Evolutionary conservation across 2,888 invertebrate species (phyloP), one percentile per base, ranked within the genome.

Genomic region (Spodoptera littoralis): DNA sequence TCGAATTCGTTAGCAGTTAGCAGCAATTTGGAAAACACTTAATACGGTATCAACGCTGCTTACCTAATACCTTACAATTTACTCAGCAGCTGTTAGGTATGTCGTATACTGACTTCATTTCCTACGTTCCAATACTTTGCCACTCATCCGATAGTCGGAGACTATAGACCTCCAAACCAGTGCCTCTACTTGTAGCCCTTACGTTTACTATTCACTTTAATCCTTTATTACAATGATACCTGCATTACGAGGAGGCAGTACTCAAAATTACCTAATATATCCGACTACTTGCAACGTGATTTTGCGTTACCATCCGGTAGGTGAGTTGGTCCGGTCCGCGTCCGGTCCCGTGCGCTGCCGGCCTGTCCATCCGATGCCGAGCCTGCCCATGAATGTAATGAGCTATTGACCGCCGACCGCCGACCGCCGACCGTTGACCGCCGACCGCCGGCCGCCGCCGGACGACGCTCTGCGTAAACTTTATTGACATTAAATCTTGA

Each of bases 401-500:
- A 5, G 30, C 30, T 77, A 82, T 84, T 81, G 77, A 82, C 77
- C 82, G 59, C 36, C 51, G 42, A 30, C 18, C 50, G 9, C 8
- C 61, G 58, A n/a, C n/a, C n/a, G n/a, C n/a, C n/a, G n/a, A n/a
- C n/a, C n/a, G n/a, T n/a, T n/a, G n/a, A n/a, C n/a, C n/a, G 79
- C 67, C 74, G 53, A 24, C 47, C 46, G 59, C 36, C 51, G 42
- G 41, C 18, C 50, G 9, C 8, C 61, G 58, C 46, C 46, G 56
- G 30, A 44, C 42, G 18, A 45, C 36, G n/a, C 46, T 54, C 51
- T 60, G 75, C 78, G 74, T 84, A 49, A 77, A 80, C 76, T 84
- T 87, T 86, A 86, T 83, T 80, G 84, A 76, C 81, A 80, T 81
- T 85, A 82, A 85, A 87, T 83, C 81, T 81, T 82, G 83, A 82